These are phyloP conservation scores for Orchesellides sinensis DNA, from an alignment of 2,888 invertebrate species.

Conservation along the genomic window DNA sequence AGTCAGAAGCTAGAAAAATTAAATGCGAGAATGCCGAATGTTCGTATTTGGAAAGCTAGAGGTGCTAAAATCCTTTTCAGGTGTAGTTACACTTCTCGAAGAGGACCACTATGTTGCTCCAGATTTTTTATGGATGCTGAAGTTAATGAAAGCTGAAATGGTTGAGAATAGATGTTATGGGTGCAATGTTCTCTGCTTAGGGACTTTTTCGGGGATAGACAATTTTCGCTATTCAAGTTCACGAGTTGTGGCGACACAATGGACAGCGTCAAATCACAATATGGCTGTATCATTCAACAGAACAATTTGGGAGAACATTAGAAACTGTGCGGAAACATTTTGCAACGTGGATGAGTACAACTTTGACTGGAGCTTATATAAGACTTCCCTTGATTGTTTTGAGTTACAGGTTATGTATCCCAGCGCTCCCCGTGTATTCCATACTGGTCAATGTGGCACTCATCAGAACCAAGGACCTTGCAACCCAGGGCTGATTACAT, in stretches of 20 bases:
- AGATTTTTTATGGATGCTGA: neutral
- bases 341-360: constrained; percentile 99
- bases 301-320: constrained; percentile 90
- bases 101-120: neutral
- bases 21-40: neutral
- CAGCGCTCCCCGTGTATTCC: constrained; percentile 96
- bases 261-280: constrained; percentile 98
- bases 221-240: too few relatives aligned
- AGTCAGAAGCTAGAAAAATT: neutral
- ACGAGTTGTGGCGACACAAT: constrained; percentile 93
- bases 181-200: too few relatives aligned
- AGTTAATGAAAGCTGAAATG: neutral
- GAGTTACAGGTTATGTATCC: constrained; percentile 84
- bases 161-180: neutral
- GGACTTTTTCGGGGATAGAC: too few relatives aligned
- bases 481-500: constrained; percentile 84
- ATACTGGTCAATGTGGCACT: constrained; percentile 96
- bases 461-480: constrained; percentile 97
- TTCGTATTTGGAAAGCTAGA: neutral
- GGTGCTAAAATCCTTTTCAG: neutral
- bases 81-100: neutral
- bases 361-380: constrained; percentile 98
- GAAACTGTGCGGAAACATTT: constrained; percentile 89
- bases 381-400: constrained; percentile 90
- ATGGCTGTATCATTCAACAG: constrained; percentile 99